Base-by-base conservation (phyloP, 2,113 vertebrate species). In the Mystacornis crossleyi region DNA sequence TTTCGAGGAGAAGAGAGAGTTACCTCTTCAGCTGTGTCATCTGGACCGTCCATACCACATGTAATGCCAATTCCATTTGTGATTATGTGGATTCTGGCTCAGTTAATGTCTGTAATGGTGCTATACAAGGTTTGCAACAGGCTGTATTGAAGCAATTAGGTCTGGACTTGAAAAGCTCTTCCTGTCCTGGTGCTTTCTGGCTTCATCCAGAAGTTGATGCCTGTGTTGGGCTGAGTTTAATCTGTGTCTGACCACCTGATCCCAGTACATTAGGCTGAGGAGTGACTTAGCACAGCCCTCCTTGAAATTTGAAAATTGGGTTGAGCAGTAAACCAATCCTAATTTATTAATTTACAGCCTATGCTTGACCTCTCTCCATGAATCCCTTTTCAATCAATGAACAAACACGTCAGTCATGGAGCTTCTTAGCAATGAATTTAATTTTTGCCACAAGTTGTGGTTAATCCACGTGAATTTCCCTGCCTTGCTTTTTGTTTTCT, bases 1-100 rank as follows among this genome's bases (percentile, higher is more conserved):
- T 95, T 77, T 57, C 5, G 67, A 88, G 74, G 28, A 47, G 58
- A 74, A 60, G 28, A 50, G 31, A 26, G 34, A 26, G 24, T 45
- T 24, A 62, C n/a, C 18, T 45, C 45, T 80, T 72, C 40, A 74
- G 16, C 33, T 74, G 8, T 33, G 51, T 61, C 60, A 19, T 24
- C 43, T 19, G 8, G 26, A 6, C 65, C 64, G 43, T 38, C 66
- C 36, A 1, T 23, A 6, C 57, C 28, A n/a, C 40, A 15, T 15
- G 9, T 6, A 48, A 14, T 12, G 14, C 24, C 71, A 23, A 0
- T 45, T 65, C 31, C 9, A 0, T 33, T 20, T 60, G 57, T 50
- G 28, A 7, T 24, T 33, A 3, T 12, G 18, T 23, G 43, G 34
- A 8, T 70, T 65, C 55, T 92, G 14, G 0, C n/a, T 47, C 47